phyloP scores from a whole-genome alignment of 1,140 invertebrate genomes.

The Hyposmocoma kahamanoa region DNA sequence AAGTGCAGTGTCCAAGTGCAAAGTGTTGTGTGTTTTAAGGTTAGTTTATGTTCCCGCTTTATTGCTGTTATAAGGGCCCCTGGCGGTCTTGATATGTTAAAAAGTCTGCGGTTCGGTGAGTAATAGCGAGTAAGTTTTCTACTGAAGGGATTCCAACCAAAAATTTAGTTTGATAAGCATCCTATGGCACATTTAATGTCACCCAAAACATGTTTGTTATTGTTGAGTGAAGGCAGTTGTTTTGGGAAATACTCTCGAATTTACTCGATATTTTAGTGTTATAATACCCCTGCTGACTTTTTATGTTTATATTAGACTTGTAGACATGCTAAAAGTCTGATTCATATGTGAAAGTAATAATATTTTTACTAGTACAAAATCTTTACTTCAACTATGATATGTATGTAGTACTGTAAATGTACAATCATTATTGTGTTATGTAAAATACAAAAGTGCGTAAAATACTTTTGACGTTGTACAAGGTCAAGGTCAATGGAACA shows the following conservation, averaged over 20 bases:
- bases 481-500: too few relatives aligned
- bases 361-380: too few relatives aligned
- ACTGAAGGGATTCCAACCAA: slow-evolving; percentile 39
- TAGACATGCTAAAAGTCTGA: too few relatives aligned
- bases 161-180: neutral
- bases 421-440: too few relatives aligned
- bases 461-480: too few relatives aligned
- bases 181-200: neutral
- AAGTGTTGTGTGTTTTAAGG: slow-evolving; percentile 49
- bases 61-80: slow-evolving; percentile 27
- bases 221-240: slow-evolving; percentile 1
- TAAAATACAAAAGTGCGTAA: too few relatives aligned
- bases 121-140: slow-evolving; percentile 60
- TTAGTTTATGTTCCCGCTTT: slow-evolving; percentile 70
- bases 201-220: neutral
- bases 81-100: neutral
- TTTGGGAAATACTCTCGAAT: too few relatives aligned
- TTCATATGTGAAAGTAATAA: too few relatives aligned
- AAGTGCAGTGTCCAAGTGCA: slow-evolving; percentile 20
- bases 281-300: neutral
- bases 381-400: too few relatives aligned
- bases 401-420: too few relatives aligned
- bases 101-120: slow-evolving; percentile 57
- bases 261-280: neutral
- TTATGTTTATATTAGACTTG: too few relatives aligned